Conservation (phyloP, 2,888 invertebrate genomes). For the Leptopilina drosophilae region DNA sequence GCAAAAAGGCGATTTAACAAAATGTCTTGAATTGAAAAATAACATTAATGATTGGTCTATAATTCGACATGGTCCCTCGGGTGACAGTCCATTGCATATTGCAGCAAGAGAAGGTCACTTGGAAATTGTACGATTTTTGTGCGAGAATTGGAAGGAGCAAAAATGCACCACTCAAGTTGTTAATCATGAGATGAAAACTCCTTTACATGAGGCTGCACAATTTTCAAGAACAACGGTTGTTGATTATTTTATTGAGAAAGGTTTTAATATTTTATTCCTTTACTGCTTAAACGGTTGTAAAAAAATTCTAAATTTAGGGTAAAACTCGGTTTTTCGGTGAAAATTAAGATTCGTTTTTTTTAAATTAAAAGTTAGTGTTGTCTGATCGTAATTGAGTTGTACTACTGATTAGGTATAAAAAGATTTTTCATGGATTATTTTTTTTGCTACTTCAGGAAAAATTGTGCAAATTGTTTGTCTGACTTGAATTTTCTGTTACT, state of each 20-base stretch:
- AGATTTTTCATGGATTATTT: no score
- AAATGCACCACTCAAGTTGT: slow-evolving; percentile 66
- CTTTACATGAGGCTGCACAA: slow-evolving; percentile 83
- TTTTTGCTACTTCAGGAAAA: no score
- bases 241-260: slow-evolving; percentile 75
- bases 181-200: slow-evolving; percentile 81
- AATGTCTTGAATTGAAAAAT: slow-evolving; percentile 40
- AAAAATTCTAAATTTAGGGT: neutral
- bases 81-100: slow-evolving; percentile 79
- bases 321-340: no score
- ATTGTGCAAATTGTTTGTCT: no score
- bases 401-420: no score
- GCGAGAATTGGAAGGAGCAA: slow-evolving; percentile 66
- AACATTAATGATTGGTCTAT: slow-evolving; percentile 64
- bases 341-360: no score
- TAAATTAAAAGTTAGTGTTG: no score
- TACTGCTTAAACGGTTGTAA: neutral
- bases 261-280: slow-evolving; percentile 54
- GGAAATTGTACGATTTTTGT: slow-evolving; percentile 74
- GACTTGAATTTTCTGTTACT: no score
- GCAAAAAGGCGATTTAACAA: slow-evolving; percentile 60
- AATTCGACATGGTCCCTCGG: slow-evolving; percentile 64
- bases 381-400: no score
- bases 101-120: slow-evolving; percentile 79
- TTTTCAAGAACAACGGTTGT: slow-evolving; percentile 76